Base-by-base conservation (phyloP, 2,888 invertebrate species). In the Agrotis segetum region DNA sequence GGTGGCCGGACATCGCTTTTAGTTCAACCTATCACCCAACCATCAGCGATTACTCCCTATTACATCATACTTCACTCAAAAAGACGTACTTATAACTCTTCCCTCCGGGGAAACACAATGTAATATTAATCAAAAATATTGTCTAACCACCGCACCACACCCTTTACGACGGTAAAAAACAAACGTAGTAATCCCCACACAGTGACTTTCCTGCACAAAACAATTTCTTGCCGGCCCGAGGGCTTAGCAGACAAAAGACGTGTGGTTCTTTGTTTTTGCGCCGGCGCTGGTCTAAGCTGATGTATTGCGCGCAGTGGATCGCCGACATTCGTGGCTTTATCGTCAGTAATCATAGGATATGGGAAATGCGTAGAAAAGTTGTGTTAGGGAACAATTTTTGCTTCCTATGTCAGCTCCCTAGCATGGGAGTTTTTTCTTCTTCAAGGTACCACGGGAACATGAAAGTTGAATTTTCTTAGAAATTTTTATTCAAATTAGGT, bases 321-420 rank as follows among this genome's bases (percentile, higher is more conserved):
- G 79, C 63, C 80, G 88, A 88, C 87, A 70, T 63, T 65, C 74
- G 64, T 55, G 98, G 98, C 97, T 98, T 88, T 97, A 97, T 34
- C 71, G 67, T 64, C 69, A 67, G 68, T 97, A 97, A 88, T 69
- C 67, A 72, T 55, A 68, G 24, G 52, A 53, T 29, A 64, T 40
- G 50, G 24, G 49, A 63, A 58, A 47, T 47, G 24, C 60, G 44
- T 73, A 29, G 16, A 60, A 24, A 40, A 13, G 14, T 17, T 34
- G 29, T 58, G 13, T 17, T 14, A 16, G 14, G 11, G 34, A 34
- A 34, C n/a, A 56, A 13, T 34, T n/a, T 56, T 19, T 56, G 34
- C 56, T 56, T 34, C 34, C 6, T 13, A 34, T 13, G n/a, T 56
- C n/a, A 13, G 17, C 1, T 34, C 11, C n/a, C n/a, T n/a, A n/a